phyloP scores from a whole-genome alignment of 2,797 vertebrate genomes.

The Aldrovandia affinis region DNA sequence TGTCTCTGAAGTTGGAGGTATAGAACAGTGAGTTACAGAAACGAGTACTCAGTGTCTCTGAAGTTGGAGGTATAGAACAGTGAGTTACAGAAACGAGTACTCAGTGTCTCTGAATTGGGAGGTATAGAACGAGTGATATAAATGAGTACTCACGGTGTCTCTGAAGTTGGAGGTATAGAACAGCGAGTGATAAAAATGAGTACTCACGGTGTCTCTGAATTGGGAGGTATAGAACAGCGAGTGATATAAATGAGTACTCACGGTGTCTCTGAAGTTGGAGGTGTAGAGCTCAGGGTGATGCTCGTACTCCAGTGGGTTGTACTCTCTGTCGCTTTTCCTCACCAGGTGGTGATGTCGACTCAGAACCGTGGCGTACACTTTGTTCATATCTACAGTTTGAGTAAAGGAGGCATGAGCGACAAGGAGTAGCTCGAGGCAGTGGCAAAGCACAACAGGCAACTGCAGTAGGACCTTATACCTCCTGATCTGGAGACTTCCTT shows the following conservation, averaged over 20 bases:
- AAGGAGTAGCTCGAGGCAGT: not conserved
- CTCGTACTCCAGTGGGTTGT: conserved; percentile 90
- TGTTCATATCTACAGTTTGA: conserved; percentile 79
- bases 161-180: no score
- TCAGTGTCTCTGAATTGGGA: not conserved
- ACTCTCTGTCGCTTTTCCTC: conserved; percentile 85
- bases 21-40: not conserved
- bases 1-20: no score
- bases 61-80: not conserved
- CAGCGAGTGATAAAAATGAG: no score
- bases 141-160: not conserved
- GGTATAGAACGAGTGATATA: not conserved
- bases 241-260: conserved; percentile 67
- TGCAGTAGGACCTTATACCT: conserved; percentile 70
- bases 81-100: no score
- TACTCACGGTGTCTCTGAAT: no score
- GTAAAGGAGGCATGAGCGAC: not conserved
- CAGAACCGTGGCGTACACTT: conserved; percentile 92
- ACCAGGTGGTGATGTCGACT: conserved; percentile 94
- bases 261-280: conserved; percentile 87
- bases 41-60: not conserved
- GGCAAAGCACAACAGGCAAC: not conserved
- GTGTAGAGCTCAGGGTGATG: conserved; percentile 88
- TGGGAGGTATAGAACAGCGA: no score
- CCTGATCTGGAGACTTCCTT: conserved; percentile 86